Evolutionary conservation across 2,797 vertebrate species (phyloP).

Genomic region (Helicolenus hilgendorfi): DNA sequence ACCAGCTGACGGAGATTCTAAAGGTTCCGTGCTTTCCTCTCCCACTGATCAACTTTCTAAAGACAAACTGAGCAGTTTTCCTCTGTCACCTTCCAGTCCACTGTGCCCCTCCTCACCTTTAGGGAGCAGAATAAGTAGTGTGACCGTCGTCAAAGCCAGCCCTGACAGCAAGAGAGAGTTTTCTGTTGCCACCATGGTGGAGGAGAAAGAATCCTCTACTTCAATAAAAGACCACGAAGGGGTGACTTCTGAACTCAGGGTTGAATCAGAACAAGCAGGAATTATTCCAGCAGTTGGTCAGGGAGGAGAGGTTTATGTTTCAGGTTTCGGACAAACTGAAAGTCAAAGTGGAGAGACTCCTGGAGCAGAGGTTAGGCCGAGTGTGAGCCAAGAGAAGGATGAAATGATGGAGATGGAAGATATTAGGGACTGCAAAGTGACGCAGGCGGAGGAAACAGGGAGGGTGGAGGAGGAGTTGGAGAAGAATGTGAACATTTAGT

Average conservation of each 20-base stretch:
- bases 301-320: neutral
- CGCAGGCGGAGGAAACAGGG: conserved; percentile 33
- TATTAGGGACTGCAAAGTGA: conserved; percentile 77
- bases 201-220: conserved; percentile 16
- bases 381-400: conserved; percentile 63
- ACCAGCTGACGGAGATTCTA: neutral
- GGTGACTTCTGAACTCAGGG: neutral
- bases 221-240: conserved; percentile 5
- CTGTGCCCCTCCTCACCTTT: conserved; percentile 47
- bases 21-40: neutral
- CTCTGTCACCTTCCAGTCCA: conserved; percentile 6
- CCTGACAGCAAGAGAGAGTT: conserved; percentile 78
- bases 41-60: conserved; percentile 23
- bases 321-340: neutral
- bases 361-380: neutral
- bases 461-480: conserved; percentile 7
- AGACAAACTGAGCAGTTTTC: conserved; percentile 35
- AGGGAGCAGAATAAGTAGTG: conserved; percentile 23
- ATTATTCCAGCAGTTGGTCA: neutral
- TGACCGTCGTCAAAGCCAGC: conserved; percentile 59
- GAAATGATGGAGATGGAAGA: conserved; percentile 82
- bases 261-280: neutral
- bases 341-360: neutral
- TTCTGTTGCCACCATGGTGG: conserved; percentile 72
- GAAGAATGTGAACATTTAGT: conserved; percentile 25